phyloP scores from a whole-genome alignment of 2,113 vertebrate species.

The Limanda limanda region DNA sequence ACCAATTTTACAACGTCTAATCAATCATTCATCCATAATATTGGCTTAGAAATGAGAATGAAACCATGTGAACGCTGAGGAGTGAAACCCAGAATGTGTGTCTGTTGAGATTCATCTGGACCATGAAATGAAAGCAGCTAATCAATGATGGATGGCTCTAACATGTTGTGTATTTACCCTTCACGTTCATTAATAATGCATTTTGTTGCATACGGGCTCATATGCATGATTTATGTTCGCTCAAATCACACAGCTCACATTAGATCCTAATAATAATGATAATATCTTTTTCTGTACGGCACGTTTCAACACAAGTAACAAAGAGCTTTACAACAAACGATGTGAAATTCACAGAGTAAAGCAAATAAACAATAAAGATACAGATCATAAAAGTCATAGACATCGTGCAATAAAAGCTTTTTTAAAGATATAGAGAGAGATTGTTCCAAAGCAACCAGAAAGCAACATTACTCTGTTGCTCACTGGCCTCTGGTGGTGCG shows the following conservation, averaged over 20 bases:
- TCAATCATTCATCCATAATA: slow-evolving; percentile 50
- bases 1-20: slow-evolving; percentile 32
- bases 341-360: no score
- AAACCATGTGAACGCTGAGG: slow-evolving; percentile 30
- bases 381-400: no score
- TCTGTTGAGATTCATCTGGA: slow-evolving; percentile 18
- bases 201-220: background rate
- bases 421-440: no score
- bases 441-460: no score
- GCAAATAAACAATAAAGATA: no score
- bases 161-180: slow-evolving; percentile 6
- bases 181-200: background rate
- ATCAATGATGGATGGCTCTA: slow-evolving; percentile 43
- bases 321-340: no score
- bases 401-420: no score
- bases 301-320: no score
- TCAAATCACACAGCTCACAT: slow-evolving; percentile 1
- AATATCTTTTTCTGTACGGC: no score
- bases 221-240: background rate
- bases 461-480: slow-evolving; percentile 21
- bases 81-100: slow-evolving; percentile 22
- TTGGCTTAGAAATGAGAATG: slow-evolving; percentile 41
- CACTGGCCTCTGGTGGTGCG: slow-evolving; percentile 46
- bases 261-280: no score
- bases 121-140: slow-evolving; percentile 33